Base-by-base conservation (phyloP, 2,888 invertebrate genomes). In the Anorthoa munda region DNA sequence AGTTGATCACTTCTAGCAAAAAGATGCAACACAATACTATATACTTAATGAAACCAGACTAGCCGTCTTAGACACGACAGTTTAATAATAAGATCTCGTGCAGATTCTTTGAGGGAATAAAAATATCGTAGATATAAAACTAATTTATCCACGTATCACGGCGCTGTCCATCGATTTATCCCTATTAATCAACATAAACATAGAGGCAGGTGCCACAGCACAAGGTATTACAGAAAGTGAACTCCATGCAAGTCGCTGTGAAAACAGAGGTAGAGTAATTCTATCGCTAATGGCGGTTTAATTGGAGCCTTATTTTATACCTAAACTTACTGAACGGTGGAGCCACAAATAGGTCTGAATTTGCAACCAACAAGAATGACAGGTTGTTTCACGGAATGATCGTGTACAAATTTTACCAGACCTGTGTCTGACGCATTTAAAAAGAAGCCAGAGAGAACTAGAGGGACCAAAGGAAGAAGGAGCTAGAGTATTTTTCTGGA, bases 151-250 rank as follows among this genome's bases (percentile, higher is more conserved):
- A 64, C 76, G 81, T 75, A 81, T 81, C 81, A 81, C 65, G 71
- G 68, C 66, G 67, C 81, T 81, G 85, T 77, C 87, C 74, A 79
- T 85, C 80, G 86, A 85, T 83, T 70, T 78, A 85, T 85, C 83
- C 78, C 77, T 86, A 87, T 85, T 82, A 85, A 85, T 85, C 86
- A 77, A 65, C 72, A 76, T 77, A 81, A 81, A 81, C 81, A 84
- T 81, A 84, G 81, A 84, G 64, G 46, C 70, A 51, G 61, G 1
- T 1, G 51, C 46, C 67, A 56, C 46, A 5, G 1, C 18, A 17
- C 53, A 48, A 1, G 3, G 1, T 3, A 9, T 0, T 23, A 2
- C 51, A 81, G 70, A 71, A 71, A 39, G 48, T 13, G 1, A 51
- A 72, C 17, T 61, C 21, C 5, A 0, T 50, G 55, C 48, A 31